Conservation (phyloP, 92 coral and sea anemone genomes). For the Galaxea fascicularis region DNA sequence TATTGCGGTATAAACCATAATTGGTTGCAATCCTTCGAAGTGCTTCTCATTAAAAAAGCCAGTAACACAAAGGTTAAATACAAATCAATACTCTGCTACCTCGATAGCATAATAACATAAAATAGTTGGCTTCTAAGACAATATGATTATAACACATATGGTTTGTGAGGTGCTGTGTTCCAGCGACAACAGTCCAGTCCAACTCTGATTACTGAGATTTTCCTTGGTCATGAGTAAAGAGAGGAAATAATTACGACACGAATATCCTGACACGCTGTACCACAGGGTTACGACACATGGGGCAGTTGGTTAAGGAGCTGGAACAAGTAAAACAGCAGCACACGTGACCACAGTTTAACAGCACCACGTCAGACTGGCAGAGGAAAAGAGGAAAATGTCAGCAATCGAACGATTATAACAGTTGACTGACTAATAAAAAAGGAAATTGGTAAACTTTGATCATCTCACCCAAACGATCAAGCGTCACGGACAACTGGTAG, state of each 20-base stretch:
- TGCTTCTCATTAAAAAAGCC: neutral
- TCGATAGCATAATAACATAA: no score
- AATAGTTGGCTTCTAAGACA: no score
- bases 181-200: neutral
- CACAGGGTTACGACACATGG: constrained; percentile 89
- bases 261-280: constrained; percentile 87
- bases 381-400: constrained; percentile 6
- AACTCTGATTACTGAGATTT: neutral
- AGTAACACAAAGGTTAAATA: neutral
- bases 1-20: no score
- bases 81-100: neutral
- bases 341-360: constrained; percentile 98
- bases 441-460: no score
- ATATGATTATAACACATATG: no score
- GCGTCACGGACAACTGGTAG: no score
- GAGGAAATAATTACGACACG: constrained; percentile 34
- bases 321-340: constrained; percentile 94
- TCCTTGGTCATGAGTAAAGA: neutral
- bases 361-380: constrained; percentile 88
- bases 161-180: no score
- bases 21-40: neutral
- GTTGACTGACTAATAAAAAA: no score
- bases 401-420: no score
- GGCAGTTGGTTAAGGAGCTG: constrained; percentile 73
- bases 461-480: no score